Base-by-base conservation (phyloP, 2,797 vertebrate species). In the Poeciliopsis turneri region DNA sequence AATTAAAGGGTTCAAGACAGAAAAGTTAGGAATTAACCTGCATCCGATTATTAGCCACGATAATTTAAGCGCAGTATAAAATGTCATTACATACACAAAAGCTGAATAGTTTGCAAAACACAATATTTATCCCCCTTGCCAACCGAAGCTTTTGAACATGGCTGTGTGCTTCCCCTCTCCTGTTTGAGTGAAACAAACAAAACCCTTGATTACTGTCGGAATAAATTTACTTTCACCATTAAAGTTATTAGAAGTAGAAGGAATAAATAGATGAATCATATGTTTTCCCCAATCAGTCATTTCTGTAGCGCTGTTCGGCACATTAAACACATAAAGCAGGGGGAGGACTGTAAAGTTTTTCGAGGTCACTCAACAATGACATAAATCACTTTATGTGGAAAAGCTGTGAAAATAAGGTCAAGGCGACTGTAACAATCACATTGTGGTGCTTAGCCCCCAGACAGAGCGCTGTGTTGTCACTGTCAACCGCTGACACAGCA, bases 331-430 rank as follows among this genome's bases (percentile, higher is more conserved):
- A 90, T 87, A 90, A 92, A 90, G 86, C 68, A 82, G 77, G 82
- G 82, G 64, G 82, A 87, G 86, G 83, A 82, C 72, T 85, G 82
- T 87, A 79, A 94, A 90, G 92, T 93, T 94, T 71, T 94, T 95
- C 55, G 88, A 93, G 94, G 95, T 95, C 93, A 92, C 90, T 92
- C 89, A 82, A 88, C 89, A 89, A 80, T 86, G 89, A 90, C 91
- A 94, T 93, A 92, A 95, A 95, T 95, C 92, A 91, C 78, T 92
- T 95, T 94, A 94, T 93, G 93, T 88, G 89, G 89, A 93, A 93
- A 95, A 94, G 93, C 94, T 88, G 88, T 86, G 84, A 89, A 92
- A 94, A 96, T 94, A 94, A 95, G 94, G 94, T 94, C 93, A 92
- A 80, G 89, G 86, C 89, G 78, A 89, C 90, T 92, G 90, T 82